Percentiles rank a stretch among this genome's conserved stretches.
phyloP scores from a whole-genome alignment of 2,113 vertebrate species.

The Monarcha castaneiventris region DNA sequence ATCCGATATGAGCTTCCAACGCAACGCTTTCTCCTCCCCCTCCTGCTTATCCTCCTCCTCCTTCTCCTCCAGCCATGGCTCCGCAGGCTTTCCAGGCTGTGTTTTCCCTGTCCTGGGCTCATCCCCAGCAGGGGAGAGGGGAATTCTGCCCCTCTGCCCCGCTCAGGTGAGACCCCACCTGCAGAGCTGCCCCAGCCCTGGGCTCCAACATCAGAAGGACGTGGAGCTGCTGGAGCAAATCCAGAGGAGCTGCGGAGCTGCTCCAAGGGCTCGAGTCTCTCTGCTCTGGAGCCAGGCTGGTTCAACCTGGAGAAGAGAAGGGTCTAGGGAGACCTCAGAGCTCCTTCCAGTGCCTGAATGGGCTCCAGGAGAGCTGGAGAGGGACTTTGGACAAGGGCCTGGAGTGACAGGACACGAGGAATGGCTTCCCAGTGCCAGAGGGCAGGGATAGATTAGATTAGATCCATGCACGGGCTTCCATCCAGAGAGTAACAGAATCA shows the following conservation, averaged over 20 bases:
- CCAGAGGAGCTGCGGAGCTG: neutral
- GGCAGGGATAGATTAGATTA: neutral
- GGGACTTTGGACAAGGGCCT: neutral
- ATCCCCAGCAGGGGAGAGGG: neutral
- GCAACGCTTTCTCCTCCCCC: neutral
- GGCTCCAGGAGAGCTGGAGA: neutral
- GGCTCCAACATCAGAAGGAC: neutral
- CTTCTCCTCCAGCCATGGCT: neutral
- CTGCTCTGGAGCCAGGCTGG: neutral
- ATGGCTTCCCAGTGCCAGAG: neutral
- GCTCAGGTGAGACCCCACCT: neutral
- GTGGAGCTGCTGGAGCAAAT: neutral
- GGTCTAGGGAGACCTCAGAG: neutral
- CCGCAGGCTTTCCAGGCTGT: neutral
- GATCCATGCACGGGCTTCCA: neutral
- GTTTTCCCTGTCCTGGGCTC: neutral
- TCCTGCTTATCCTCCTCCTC: neutral
- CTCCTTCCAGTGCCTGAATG: neutral
- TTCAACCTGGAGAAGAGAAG: neutral
- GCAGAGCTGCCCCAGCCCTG: neutral
- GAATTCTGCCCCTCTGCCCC: neutral
- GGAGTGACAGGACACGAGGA: neutral
- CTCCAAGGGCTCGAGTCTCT: neutral
- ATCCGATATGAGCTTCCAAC: rapidly evolving
- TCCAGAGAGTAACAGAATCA: neutral